Evolutionary conservation across 2,113 vertebrate genomes (phyloP).

Genomic region (Megaleporinus macrocephalus): DNA sequence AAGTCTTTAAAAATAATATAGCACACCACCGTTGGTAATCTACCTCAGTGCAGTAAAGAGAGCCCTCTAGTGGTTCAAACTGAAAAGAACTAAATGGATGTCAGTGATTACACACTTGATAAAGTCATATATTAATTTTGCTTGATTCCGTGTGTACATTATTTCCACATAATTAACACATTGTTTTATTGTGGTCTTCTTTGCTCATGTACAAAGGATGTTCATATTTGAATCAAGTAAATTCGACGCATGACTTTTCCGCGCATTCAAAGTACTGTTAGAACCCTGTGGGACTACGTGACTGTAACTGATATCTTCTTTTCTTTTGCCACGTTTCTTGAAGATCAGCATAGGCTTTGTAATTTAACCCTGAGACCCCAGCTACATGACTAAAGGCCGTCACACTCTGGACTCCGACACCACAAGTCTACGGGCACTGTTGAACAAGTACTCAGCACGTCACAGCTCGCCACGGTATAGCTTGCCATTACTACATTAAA

Average conservation of each 20-base stretch:
- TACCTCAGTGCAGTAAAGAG: conserved; percentile 5
- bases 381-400: neutral
- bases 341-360: neutral
- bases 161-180: too few relatives aligned
- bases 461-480: too few relatives aligned
- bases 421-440: too few relatives aligned
- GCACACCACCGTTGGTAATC: neutral
- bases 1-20: neutral
- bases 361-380: neutral
- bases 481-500: too few relatives aligned
- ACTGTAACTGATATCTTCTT: neutral
- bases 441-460: too few relatives aligned
- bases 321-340: neutral
- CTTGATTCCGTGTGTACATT: too few relatives aligned
- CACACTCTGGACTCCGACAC: too few relatives aligned
- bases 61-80: neutral
- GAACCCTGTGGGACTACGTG: neutral
- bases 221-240: neutral
- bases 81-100: neutral
- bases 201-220: neutral
- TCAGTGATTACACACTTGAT: too few relatives aligned
- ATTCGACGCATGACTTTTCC: neutral
- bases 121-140: too few relatives aligned
- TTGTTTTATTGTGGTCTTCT: too few relatives aligned
- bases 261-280: neutral